Evolutionary conservation across 2,888 invertebrate genomes (phyloP), one percentile per base, ranked within the genome.

Genomic region (Amorpha juglandis): DNA sequence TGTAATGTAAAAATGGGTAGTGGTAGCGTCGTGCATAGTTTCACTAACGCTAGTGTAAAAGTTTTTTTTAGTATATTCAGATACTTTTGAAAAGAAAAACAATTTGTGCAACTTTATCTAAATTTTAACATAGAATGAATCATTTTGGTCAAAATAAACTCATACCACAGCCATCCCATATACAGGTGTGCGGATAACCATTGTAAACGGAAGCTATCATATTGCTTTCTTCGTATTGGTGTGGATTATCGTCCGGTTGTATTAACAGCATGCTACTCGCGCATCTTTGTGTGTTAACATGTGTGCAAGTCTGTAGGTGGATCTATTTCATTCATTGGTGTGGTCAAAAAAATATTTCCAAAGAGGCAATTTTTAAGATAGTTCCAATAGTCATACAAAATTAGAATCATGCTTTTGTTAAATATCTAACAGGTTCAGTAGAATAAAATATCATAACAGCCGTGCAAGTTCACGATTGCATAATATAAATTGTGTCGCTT

Each of bases 251-350:
- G 7, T 64, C 70, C 66, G 67, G 62, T 67, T 70, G 68, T 66
- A 75, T 73, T 75, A 78, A 75, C 70, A 74, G 78, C 78, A 76
- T 80, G 79, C 70, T 73, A 68, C 62, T 65, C 45, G 63, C 67
- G 16, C 48, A 53, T 19, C 53, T 58, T 19, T 48, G 19, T 64
- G 62, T 58, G 64, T 27, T 47, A 58, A 16, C 58, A 58, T 14
- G 58, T 58, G 42, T 58, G 58, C 58, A 38, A 58, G 58, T 58
- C 42, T 58, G 38, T 58, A 21, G 19, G 58, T 42, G 42, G 58
- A 33, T 16, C 0, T 45, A 45, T 14, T 9, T 11, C 19, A 19
- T 42, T 58, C 42, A 42, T 58, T 58, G 42, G 42, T 42, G 19
- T 58, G 42, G 16, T 1, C 6, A 38, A 42, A 42, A 55, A 11